Conservation (phyloP, 2,113 vertebrate species). For the Catharus fuscescens region DNA sequence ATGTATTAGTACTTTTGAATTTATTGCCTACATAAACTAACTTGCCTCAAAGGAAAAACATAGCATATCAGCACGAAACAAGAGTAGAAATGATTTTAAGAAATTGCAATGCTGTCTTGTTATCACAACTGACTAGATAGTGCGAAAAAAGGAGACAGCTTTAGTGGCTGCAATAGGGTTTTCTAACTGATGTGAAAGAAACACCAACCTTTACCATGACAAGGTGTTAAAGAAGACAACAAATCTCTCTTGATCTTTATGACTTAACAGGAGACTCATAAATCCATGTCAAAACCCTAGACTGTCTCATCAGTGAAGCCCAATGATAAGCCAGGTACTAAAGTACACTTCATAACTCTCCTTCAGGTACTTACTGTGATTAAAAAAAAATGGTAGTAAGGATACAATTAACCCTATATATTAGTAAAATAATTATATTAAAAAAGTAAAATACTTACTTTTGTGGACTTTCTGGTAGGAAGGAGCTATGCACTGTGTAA, state of each 20-base stretch:
- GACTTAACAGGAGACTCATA: not conserved
- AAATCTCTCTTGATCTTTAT: conserved; percentile 26
- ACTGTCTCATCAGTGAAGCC: not conserved
- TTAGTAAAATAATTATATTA: not conserved
- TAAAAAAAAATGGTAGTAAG: not conserved
- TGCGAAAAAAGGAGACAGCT: not conserved
- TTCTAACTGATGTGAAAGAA: not conserved
- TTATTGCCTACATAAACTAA: not conserved
- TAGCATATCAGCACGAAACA: not conserved
- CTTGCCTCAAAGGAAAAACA: not conserved
- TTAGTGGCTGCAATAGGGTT: not conserved
- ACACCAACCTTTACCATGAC: not conserved
- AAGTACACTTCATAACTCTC: not conserved
- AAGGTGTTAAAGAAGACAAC: not conserved
- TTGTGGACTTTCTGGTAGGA: not conserved
- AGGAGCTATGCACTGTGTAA: not conserved
- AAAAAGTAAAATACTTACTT: not conserved
- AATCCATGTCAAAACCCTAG: not conserved
- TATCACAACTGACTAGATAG: not conserved
- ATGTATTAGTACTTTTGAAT: not conserved
- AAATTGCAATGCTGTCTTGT: not conserved
- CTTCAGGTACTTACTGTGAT: not conserved
- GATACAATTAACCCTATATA: not conserved
- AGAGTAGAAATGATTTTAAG: not conserved
- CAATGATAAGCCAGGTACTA: not conserved